These are phyloP conservation scores for Apogon hyalosoma DNA, from an alignment of 2,797 vertebrate genomes.

Conservation along the genomic window DNA sequence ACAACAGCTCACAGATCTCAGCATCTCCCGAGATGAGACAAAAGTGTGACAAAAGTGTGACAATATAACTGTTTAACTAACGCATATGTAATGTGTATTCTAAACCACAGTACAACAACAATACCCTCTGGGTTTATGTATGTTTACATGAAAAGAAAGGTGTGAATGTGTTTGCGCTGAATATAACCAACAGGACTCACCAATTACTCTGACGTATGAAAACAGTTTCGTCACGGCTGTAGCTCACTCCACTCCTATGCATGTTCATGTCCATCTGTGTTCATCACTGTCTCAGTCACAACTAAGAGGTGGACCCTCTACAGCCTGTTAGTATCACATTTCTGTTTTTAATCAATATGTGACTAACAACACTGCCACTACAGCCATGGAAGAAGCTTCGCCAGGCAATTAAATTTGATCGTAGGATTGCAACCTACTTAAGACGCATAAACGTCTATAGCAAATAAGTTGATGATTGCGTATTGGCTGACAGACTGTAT, in stretches of 20 bases:
- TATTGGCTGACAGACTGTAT: too few relatives aligned
- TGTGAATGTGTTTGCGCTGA: not conserved
- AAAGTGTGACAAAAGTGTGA: not conserved
- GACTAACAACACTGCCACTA: too few relatives aligned
- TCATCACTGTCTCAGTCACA: constrained; percentile 9
- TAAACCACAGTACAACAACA: not conserved
- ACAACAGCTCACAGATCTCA: too few relatives aligned
- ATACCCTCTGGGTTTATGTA: not conserved
- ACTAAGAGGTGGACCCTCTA: constrained; percentile 6
- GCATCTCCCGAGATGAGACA: too few relatives aligned
- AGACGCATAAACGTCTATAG: too few relatives aligned
- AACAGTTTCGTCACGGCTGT: constrained; percentile 17
- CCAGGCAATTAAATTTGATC: too few relatives aligned
- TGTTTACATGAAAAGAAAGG: constrained; percentile 25
- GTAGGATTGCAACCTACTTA: too few relatives aligned
- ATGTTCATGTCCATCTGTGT: constrained; percentile 25
- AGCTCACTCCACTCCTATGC: constrained; percentile 12
- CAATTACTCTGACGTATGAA: constrained; percentile 41
- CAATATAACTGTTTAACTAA: constrained; percentile 1
- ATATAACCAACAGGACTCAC: not conserved
- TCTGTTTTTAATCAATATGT: constrained; percentile 4
- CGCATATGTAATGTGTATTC: not conserved
- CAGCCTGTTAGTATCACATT: constrained; percentile 1
- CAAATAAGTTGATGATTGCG: too few relatives aligned
- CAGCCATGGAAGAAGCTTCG: too few relatives aligned